Conservation (phyloP, 2,888 invertebrate species). For the Lochmaea crataegi region DNA sequence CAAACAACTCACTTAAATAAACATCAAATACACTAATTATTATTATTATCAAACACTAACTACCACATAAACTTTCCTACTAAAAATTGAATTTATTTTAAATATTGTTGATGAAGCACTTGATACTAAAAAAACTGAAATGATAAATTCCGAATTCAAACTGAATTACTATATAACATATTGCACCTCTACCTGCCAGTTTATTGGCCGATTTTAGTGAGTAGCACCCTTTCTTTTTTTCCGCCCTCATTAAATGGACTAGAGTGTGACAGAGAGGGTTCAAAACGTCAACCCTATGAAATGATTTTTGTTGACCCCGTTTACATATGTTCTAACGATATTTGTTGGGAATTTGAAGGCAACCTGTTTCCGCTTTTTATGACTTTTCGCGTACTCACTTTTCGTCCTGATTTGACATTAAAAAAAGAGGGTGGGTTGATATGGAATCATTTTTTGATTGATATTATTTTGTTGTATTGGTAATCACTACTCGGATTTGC, state of each 20-base stretch:
- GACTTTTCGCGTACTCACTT: background rate
- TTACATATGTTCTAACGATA: conserved; percentile 45
- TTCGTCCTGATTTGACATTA: conserved; percentile 31
- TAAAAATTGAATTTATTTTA: background rate
- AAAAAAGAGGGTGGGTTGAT: conserved; percentile 7
- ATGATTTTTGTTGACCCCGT: conserved; percentile 53
- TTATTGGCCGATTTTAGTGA: conserved; percentile 56
- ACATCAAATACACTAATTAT: background rate
- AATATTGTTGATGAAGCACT: background rate
- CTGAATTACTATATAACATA: conserved; percentile 58
- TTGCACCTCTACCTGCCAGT: conserved; percentile 60
- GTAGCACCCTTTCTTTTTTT: conserved; percentile 48
- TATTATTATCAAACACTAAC: background rate
- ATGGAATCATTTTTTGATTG: background rate
- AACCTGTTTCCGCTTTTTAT: conserved; percentile 49
- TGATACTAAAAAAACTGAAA: conserved; percentile 13
- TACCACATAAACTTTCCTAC: background rate
- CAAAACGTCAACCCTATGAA: conserved; percentile 51
- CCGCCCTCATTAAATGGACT: conserved; percentile 37
- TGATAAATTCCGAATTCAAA: conserved; percentile 49
- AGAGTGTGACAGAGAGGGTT: conserved; percentile 46
- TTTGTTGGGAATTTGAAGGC: conserved; percentile 41
- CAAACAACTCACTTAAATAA: too few species aligned
- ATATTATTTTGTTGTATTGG: background rate
- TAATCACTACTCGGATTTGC: background rate